Base-by-base conservation (phyloP, 2,888 invertebrate species). In the Buathra laborator region DNA sequence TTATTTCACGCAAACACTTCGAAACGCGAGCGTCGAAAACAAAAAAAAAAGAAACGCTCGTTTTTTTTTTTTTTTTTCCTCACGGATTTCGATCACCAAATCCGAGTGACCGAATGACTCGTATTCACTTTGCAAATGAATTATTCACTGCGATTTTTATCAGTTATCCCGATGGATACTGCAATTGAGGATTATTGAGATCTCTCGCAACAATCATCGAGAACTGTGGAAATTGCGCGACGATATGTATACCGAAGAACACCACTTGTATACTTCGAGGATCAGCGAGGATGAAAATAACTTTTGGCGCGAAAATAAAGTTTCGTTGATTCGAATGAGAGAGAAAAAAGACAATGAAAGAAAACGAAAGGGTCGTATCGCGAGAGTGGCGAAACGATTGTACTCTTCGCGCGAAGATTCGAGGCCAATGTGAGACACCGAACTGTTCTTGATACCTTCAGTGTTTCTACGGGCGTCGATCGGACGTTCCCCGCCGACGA, bases 401-500 rank as follows among this genome's bases (percentile, higher is more conserved):
- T 37, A 83, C 72, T 66, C 78, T 72, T 62, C 79, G 24, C 77
- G 66, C 62, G 48, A 71, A 79, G 81, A 80, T 85, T 79, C 76
- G 79, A 75, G 81, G 77, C 70, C 77, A 82, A 75, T 86, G 75
- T 81, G 81, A 84, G 78, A 82, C 78, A 78, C 56, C 24, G 68
- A 67, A 71, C 75, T 59, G 78, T 56, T 19, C 70, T 82, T 71
- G 74, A 76, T 79, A 82, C 85, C 67, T 82, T 79, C 79, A 76
- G 75, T 46, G 75, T 71, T 85, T 81, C 59, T 64, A 56, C 81
- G 46, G 37, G 64, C 56, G 72, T 72, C 76, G 82, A 86, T 80
- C 75, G 74, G 62, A 86, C 80, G 78, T 79, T 85, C 79, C 72
- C 68, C 32, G 78, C 88, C 84, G 86, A 87, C 81, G 84, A 86